Conservation (phyloP, 2,888 invertebrate species). For the Sphecodes monilicornis region DNA sequence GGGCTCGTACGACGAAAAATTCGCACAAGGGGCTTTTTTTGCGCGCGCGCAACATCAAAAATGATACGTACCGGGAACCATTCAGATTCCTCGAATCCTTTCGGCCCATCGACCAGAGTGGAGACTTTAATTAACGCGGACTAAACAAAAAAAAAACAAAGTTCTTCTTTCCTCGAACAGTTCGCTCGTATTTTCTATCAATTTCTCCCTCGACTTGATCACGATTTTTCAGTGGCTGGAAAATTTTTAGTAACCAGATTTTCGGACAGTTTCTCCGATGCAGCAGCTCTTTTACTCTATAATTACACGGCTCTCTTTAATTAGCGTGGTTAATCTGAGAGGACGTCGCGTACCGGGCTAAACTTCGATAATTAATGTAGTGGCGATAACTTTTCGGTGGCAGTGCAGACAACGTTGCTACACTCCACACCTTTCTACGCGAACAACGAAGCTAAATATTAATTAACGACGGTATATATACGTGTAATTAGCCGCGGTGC, state of each 20-base stretch:
- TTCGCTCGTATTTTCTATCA: neutral
- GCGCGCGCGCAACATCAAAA: slow-evolving; percentile 64
- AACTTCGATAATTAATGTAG: slow-evolving; percentile 42
- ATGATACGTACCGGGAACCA: slow-evolving; percentile 77
- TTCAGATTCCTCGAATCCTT: slow-evolving; percentile 68
- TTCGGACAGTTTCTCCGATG: neutral
- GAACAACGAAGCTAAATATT: slow-evolving; percentile 18
- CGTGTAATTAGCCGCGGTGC: slow-evolving; percentile 17
- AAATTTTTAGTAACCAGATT: neutral
- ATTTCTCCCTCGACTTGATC: neutral
- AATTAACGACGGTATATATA: slow-evolving; percentile 17
- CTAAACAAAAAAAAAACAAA: slow-evolving; percentile 10
- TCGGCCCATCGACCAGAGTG: slow-evolving; percentile 62
- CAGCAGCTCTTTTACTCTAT: neutral
- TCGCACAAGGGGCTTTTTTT: slow-evolving; percentile 51
- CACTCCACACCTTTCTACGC: slow-evolving; percentile 10
- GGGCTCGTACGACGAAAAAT: slow-evolving; percentile 45
- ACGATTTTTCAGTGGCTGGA: neutral
- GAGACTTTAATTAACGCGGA: slow-evolving; percentile 71
- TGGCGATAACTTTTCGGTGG: slow-evolving; percentile 32
- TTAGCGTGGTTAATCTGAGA: slow-evolving; percentile 37
- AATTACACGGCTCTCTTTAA: slow-evolving; percentile 25
- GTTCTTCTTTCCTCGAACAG: neutral
- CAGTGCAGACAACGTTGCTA: slow-evolving; percentile 24
- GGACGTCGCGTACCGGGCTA: slow-evolving; percentile 4